Conservation (phyloP, 2,797 vertebrate species). For the Hozukius guyotensis region DNA sequence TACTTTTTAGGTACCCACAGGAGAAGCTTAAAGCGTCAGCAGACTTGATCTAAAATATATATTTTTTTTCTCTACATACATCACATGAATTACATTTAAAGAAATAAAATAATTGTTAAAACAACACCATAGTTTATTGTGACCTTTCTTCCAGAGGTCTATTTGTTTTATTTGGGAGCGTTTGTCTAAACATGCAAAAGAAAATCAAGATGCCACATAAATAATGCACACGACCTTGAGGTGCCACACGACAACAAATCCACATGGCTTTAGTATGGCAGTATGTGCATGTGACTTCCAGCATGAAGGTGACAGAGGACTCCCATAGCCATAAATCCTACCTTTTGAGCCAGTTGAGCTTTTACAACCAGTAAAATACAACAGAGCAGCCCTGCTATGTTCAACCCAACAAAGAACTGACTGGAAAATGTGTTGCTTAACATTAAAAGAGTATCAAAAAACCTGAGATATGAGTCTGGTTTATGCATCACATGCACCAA, state of each 20-base stretch:
- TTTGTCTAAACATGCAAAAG: neutral
- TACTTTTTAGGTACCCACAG: neutral
- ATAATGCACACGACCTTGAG: neutral
- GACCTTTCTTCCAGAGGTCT: neutral
- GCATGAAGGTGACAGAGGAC: neutral
- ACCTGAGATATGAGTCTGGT: constrained; percentile 22
- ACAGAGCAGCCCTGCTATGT: neutral
- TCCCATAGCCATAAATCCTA: neutral
- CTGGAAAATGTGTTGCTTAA: neutral
- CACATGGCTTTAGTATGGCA: neutral
- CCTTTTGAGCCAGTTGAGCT: neutral
- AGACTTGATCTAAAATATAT: neutral
- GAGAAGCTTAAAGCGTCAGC: neutral
- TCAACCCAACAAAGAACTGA: neutral
- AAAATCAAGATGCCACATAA: constrained; percentile 1
- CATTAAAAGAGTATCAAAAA: constrained; percentile 23
- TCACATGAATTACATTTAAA: neutral
- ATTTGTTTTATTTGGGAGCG: neutral
- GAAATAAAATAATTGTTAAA: neutral
- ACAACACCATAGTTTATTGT: neutral
- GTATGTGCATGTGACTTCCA: neutral
- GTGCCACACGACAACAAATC: neutral
- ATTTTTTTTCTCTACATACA: neutral
- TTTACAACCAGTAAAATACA: neutral
- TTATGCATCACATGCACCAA: neutral